Evolutionary conservation across 2,888 invertebrate species (phyloP), one percentile per base, ranked within the genome.

Genomic region (Dromius quadrimaculatus): DNA sequence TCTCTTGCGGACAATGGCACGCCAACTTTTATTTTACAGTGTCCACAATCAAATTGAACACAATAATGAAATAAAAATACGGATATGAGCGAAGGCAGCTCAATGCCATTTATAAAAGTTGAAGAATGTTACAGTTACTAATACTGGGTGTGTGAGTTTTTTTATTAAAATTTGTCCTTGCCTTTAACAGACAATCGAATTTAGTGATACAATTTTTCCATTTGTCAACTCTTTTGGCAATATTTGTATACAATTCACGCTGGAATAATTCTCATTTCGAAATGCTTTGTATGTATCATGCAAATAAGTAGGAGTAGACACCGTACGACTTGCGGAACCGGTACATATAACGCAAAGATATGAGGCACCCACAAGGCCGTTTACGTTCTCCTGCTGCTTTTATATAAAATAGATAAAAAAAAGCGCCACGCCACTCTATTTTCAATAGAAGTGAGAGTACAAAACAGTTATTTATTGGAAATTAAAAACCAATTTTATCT

Each of bases 21-120:
- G n/a, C n/a, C n/a, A n/a, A n/a, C n/a, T n/a, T n/a, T n/a, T n/a
- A n/a, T n/a, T n/a, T n/a, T n/a, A n/a, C n/a, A n/a, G n/a, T n/a
- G n/a, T n/a, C n/a, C n/a, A n/a, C n/a, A n/a, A n/a, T n/a, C n/a
- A n/a, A n/a, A n/a, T n/a, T n/a, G n/a, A n/a, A n/a, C n/a, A n/a
- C n/a, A n/a, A n/a, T n/a, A n/a, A n/a, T n/a, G n/a, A n/a, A n/a
- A n/a, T n/a, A 47, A 64, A 64, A 64, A 64, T 9, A 59, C 22
- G 64, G 64, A 64, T 45, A 47, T 34, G 13, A 15, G 20, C 32
- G 64, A 64, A 47, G 64, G 64, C 47, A 20, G 45, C 47, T 28
- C 64, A 64, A 64, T 64, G 64, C 15, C 64, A 47, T 59, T 36
- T 59, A 34, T 36, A 36, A 59, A 59, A 36, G 38, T 59, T 2